Evolutionary conservation across 2,888 invertebrate genomes (phyloP).

Genomic region (Lycocerus yunnanus): DNA sequence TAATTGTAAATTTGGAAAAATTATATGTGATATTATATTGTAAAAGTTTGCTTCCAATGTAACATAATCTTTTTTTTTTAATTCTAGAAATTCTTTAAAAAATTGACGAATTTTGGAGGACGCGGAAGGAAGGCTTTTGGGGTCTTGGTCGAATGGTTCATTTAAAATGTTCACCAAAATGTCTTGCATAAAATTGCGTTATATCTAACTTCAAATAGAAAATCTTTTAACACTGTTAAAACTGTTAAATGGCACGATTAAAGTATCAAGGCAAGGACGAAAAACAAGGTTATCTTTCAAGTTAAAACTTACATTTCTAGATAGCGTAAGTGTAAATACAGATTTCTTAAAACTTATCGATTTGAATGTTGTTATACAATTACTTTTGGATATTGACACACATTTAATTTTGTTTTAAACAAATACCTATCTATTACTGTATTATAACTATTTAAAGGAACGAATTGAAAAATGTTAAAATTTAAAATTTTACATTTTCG

Average conservation of each 20-base stretch:
- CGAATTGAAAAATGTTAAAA: neutral
- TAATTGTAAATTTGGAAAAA: too few relatives aligned
- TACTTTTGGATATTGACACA: neutral
- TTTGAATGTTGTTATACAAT: neutral
- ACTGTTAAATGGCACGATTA: neutral
- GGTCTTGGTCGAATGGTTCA: neutral
- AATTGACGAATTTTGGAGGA: neutral
- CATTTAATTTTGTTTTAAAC: neutral
- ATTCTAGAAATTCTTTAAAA: too few relatives aligned
- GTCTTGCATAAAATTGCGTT: neutral
- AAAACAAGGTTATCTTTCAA: neutral
- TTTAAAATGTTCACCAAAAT: neutral
- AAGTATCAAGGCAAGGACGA: neutral
- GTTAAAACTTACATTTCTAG: conserved; percentile 3
- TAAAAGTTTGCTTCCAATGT: too few relatives aligned
- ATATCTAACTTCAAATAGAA: neutral
- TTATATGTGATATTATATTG: too few relatives aligned
- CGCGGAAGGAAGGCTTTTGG: neutral
- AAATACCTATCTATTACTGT: too few relatives aligned
- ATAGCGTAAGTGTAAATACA: neutral
- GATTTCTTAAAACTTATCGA: neutral
- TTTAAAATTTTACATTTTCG: neutral
- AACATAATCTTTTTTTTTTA: too few relatives aligned
- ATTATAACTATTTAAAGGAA: neutral
- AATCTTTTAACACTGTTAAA: neutral